Evolutionary conservation across 2,888 invertebrate species (phyloP).

Genomic region (Chydorus sphaericus): DNA sequence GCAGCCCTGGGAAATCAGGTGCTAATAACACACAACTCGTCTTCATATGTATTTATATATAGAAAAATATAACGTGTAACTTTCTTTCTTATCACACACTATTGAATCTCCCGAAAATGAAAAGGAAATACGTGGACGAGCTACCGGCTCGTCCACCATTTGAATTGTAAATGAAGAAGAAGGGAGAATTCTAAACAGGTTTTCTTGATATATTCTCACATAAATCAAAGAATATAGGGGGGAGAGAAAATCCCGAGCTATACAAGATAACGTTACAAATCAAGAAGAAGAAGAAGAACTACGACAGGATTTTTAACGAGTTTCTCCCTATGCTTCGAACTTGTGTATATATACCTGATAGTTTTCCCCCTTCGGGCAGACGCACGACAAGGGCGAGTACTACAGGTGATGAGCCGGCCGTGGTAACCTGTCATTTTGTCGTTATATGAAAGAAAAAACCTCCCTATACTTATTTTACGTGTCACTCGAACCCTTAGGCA

Average conservation of each 20-base stretch:
- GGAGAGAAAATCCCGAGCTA: not conserved
- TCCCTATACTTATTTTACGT: no score
- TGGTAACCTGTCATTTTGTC: slow-evolving; percentile 5
- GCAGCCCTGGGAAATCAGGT: no score
- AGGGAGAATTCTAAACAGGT: not conserved
- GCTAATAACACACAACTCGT: no score
- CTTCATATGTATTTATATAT: not conserved
- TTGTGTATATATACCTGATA: no score
- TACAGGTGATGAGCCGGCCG: slow-evolving; percentile 3
- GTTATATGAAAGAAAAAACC: no score
- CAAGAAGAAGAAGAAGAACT: not conserved
- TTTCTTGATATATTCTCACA: slow-evolving; percentile 5
- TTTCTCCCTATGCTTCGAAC: no score
- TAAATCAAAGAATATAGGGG: not conserved
- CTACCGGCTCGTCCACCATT: no score
- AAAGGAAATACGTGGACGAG: not conserved
- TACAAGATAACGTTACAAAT: slow-evolving; percentile 3
- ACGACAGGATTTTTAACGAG: slow-evolving; percentile 5
- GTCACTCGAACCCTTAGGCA: no score
- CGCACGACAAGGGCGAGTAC: no score
- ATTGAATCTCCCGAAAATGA: no score
- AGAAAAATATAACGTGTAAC: not conserved
- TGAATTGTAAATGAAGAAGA: slow-evolving; percentile 5
- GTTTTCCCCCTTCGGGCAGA: no score
- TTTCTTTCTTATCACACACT: no score